These are phyloP conservation scores for Gadus macrocephalus DNA, from an alignment of 2,113 vertebrate species.

Conservation along the genomic window DNA sequence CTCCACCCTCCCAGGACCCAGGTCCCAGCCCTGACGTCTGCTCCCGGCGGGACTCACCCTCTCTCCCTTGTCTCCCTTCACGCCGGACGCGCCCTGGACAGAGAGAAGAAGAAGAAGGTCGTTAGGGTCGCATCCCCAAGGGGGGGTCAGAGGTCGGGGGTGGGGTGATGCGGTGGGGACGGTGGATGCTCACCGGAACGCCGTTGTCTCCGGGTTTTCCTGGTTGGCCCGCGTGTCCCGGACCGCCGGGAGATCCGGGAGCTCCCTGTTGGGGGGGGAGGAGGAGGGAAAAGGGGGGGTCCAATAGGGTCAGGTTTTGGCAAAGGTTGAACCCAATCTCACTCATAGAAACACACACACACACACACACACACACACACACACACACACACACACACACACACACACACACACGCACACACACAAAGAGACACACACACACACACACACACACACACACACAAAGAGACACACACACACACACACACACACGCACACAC, in stretches of 20 bases:
- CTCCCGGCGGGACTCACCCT: constrained; percentile 77
- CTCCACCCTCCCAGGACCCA: not conserved
- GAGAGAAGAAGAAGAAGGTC: constrained; percentile 43
- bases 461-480: too few species aligned
- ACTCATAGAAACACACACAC: too few species aligned
- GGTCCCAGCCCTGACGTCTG: not conserved
- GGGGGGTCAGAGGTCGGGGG: not conserved
- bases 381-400: too few species aligned
- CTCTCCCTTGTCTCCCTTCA: constrained; percentile 95
- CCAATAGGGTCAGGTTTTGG: not conserved
- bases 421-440: too few species aligned
- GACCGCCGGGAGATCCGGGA: constrained; percentile 85
- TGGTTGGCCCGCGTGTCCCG: constrained; percentile 82
- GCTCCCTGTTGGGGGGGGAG: constrained; percentile 74
- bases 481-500: too few species aligned
- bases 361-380: too few species aligned
- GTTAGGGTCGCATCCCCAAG: not conserved
- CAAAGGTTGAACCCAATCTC: too few species aligned
- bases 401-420: too few species aligned
- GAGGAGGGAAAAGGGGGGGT: not conserved
- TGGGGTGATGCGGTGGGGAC: not conserved
- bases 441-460: too few species aligned
- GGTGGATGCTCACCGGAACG: constrained; percentile 73
- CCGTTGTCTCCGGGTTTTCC: constrained; percentile 87
- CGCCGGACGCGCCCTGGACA: constrained; percentile 79